Evolutionary conservation across 2,888 invertebrate genomes (phyloP).

Genomic region (Cephus sareptanus): DNA sequence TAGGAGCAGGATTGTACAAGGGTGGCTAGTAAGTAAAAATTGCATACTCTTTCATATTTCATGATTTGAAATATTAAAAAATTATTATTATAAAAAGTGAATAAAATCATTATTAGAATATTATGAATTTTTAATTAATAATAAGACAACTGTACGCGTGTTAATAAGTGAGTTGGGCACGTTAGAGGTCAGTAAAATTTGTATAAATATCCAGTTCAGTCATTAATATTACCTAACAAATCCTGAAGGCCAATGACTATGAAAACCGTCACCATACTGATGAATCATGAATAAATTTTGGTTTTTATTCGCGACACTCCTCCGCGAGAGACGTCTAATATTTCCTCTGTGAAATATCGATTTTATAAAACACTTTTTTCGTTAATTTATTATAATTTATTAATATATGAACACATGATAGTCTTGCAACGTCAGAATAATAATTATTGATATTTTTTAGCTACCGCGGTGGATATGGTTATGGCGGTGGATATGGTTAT

Average conservation of each 20-base stretch:
- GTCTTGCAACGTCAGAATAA: not conserved
- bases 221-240: not conserved
- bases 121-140: too few species aligned
- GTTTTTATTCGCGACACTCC: not conserved
- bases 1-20: slow-evolving; percentile 41
- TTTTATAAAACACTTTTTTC: not conserved
- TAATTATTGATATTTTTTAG: not conserved
- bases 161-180: too few species aligned
- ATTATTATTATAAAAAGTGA: not conserved
- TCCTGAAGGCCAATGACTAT: not conserved
- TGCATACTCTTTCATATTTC: not conserved
- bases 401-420: not conserved
- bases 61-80: not conserved
- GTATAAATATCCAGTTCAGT: not conserved
- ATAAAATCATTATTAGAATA: not conserved
- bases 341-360: not conserved
- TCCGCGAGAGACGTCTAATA: not conserved
- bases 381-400: not conserved
- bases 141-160: too few species aligned
- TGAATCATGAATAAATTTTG: not conserved
- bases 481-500: slow-evolving; percentile 50
- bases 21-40: not conserved
- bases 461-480: slow-evolving; percentile 56
- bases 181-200: not conserved
- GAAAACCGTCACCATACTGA: not conserved